Conservation (phyloP, 2,797 vertebrate genomes). For the Manis javanica region DNA sequence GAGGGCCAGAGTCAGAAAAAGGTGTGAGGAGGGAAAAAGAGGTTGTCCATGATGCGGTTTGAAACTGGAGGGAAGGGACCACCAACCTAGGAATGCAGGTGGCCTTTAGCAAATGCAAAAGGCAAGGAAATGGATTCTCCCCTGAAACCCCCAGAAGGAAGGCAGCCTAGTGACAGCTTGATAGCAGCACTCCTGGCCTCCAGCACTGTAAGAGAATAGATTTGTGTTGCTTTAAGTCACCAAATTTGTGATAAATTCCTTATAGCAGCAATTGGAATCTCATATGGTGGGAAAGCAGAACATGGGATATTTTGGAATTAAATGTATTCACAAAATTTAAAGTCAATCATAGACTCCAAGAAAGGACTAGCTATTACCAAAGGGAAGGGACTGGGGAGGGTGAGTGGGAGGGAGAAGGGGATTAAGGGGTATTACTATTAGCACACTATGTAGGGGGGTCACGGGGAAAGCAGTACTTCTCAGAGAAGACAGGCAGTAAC, state of each 20-base stretch:
- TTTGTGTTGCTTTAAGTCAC: not conserved
- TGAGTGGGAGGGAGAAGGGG: too few relatives aligned
- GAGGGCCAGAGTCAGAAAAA: not conserved
- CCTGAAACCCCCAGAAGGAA: not conserved
- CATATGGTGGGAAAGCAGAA: not conserved
- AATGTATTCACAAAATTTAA: not conserved
- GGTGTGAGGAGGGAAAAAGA: not conserved
- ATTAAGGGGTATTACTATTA: too few relatives aligned
- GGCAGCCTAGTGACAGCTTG: not conserved
- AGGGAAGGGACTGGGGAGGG: too few relatives aligned
- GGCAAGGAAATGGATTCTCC: not conserved
- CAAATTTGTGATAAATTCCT: not conserved
- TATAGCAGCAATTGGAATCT: not conserved
- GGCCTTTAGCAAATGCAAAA: not conserved
- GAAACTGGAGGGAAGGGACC: not conserved
- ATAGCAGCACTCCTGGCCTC: not conserved
- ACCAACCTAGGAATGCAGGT: not conserved
- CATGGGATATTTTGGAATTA: not conserved
- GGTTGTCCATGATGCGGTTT: not conserved
- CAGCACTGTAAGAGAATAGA: not conserved
- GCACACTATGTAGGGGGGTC: too few relatives aligned
- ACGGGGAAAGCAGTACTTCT: too few relatives aligned
- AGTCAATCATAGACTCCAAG: not conserved
- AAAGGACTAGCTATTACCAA: too few relatives aligned
- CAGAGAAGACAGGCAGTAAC: too few relatives aligned